Evolutionary conservation across 2,113 vertebrate species (phyloP), one percentile per base, ranked within the genome.

Genomic region (Saccopteryx leptura): DNA sequence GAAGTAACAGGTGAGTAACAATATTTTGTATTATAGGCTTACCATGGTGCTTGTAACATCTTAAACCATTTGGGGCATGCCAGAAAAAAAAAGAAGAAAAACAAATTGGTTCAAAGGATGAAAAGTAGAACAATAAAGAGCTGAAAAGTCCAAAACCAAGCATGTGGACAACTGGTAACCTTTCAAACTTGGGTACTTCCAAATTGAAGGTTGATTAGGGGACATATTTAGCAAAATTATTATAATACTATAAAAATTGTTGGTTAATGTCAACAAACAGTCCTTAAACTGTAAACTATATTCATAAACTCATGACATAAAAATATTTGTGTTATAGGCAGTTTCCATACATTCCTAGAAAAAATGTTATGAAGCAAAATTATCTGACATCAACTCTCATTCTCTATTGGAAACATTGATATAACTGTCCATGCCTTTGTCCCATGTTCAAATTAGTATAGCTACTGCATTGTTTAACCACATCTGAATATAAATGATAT

Each of bases 111-210:
- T 83, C 84, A 91, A 88, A 94, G 54, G n/a, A 65, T 66, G 65
- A 78, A 65, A n/a, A 89, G 7, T 19, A 80, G 14, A 54, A 33
- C 1, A 63, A 66, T 39, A 74, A n/a, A 89, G 28, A 91, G 31
- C 0, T 75, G 65, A 31, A 60, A 74, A 75, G 48, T 91, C 48
- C 9, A 58, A 87, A 94, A 33, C 15, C 39, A 72, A 87, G 15
- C 48, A 75, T 18, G 19, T 56, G 7, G 10, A 93, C 92, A 94
- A 50, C 60, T 39, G 88, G 28, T 93, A 63, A 75, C 8, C 81
- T 80, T 89, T 84, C 69, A 81, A 95, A 88, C 28, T 52, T 21
- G 79, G 75, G 66, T 88, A 83, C 50, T 95, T 96, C 9, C 52
- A 83, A 90, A 79, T 0, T 19, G 5, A 93, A 94, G 72, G 14